Percentiles rank a stretch among this genome's conserved stretches.
Evolutionary conservation across 2,113 vertebrate genomes (phyloP).

Genomic region (Misgurnus mizolepis): DNA sequence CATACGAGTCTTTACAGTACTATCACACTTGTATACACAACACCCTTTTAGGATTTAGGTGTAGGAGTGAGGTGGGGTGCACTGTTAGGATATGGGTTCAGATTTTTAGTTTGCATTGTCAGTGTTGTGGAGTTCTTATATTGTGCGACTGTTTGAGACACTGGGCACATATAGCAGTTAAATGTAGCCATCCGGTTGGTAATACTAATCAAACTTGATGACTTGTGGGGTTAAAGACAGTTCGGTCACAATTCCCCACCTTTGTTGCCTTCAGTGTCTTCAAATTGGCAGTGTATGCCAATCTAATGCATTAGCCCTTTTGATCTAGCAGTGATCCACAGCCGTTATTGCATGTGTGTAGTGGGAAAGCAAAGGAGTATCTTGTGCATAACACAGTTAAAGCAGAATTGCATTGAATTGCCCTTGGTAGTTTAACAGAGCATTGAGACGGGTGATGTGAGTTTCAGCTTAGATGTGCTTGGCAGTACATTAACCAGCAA

Average conservation of each 20-base stretch:
- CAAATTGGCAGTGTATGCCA: not conserved
- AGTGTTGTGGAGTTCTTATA: not conserved
- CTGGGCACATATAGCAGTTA: not conserved
- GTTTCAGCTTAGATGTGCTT: constrained; percentile 11
- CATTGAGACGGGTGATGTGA: constrained; percentile 5
- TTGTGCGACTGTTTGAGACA: no score
- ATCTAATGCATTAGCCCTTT: constrained; percentile 5
- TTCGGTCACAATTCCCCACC: not conserved
- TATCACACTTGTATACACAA: not conserved
- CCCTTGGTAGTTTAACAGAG: not conserved
- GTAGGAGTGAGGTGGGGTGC: not conserved
- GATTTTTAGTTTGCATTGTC: not conserved
- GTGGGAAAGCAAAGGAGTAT: constrained; percentile 9
- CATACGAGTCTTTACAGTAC: not conserved
- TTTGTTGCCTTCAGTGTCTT: constrained; percentile 19
- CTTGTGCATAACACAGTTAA: not conserved
- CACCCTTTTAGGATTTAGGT: not conserved
- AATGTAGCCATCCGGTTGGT: not conserved
- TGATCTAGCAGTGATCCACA: not conserved
- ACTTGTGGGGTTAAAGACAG: not conserved
- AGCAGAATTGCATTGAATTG: not conserved
- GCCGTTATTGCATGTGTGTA: constrained; percentile 4
- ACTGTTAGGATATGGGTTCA: not conserved
- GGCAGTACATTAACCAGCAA: constrained; percentile 15
- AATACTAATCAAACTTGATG: not conserved